Evolutionary conservation across 2,888 invertebrate genomes (phyloP), one percentile per base, ranked within the genome.

Genomic region (Trichopoda pennipes): DNA sequence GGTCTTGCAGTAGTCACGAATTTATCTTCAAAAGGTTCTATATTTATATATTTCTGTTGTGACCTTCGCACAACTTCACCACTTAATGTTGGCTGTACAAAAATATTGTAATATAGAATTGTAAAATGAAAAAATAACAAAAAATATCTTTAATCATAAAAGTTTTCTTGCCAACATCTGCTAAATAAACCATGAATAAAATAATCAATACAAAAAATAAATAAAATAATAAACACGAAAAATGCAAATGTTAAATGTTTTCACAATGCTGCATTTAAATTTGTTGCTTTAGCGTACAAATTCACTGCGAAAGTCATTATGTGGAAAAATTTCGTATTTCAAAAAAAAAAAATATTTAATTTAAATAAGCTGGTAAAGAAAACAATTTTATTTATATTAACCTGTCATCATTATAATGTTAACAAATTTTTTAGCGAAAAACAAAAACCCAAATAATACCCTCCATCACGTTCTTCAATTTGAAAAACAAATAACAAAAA

Each of bases 121-220:
- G 19, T 49, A 19, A 9, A 35, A 53, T 17, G 12, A 42, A 28
- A 56, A 68, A 58, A 32, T 28, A 53, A 69, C 28, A 12, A 38
- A 17, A 14, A 83, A 83, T 14, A 84, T 83, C 76, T 84, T 84
- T 83, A 81, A 79, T 83, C 76, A 83, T 79, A 84, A 83, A 84
- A 58, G 23, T 64, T 56, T 49, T 77, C 77, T 80, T 61, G 72
- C 49, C 53, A 84, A 76, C 81, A 84, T 55, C 84, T 83, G 83
- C 81, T 66, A 69, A 74, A 83, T 68, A 68, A 53, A 44, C 38
- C 51, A 32, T 53, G 19, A 68, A 76, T 42, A 60, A 69, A 64
- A 56, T 47, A 44, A 68, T 38, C 49, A 38, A 75, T 42, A 14
- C 23, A 32, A 56, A 28, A 6, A 28, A 28, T 28, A 28, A 28